phyloP scores from a whole-genome alignment of 1,140 invertebrate species.

The Drosophila nasuta region DNA sequence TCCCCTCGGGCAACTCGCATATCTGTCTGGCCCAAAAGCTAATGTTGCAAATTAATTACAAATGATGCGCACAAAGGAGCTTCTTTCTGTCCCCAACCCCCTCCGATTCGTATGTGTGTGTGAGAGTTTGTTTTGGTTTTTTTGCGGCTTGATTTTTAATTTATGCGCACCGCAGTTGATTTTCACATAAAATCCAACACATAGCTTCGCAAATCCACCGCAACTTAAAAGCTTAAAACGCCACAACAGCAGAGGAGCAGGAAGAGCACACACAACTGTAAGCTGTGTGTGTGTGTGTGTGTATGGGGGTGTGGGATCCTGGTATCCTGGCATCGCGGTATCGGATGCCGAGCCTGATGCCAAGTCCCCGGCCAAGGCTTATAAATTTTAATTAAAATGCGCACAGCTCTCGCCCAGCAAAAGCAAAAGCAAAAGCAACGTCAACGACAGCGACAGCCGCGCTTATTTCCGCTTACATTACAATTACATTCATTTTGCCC shows the following conservation, averaged over 20 bases:
- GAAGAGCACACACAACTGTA: neutral
- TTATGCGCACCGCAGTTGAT: conserved; percentile 80
- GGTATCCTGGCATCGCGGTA: conserved; percentile 8
- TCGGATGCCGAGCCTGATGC: conserved; percentile 42
- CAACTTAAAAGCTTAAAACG: conserved; percentile 82
- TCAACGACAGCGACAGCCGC: conserved; percentile 55
- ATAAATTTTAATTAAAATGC: conserved; percentile 83
- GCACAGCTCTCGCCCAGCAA: conserved; percentile 29
- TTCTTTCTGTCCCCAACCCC: neutral
- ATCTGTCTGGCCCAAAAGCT: conserved; percentile 40
- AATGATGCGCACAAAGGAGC: conserved; percentile 59
- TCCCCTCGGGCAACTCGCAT: neutral
- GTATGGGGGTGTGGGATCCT: conserved; percentile 17
- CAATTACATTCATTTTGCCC: conserved; percentile 69
- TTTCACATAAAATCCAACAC: conserved; percentile 75
- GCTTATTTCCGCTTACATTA: conserved; percentile 83
- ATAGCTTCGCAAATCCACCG: conserved; percentile 72
- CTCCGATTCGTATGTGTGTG: conserved; percentile 5
- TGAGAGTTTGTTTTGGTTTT: conserved; percentile 18
- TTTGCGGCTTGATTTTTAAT: conserved; percentile 74
- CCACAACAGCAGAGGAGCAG: conserved; percentile 44
- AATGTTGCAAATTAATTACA: conserved; percentile 81
- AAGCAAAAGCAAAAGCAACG: conserved; percentile 6
- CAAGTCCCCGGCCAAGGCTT: conserved; percentile 78
- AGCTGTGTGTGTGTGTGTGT: too few species aligned